phyloP scores from a whole-genome alignment of 2,888 invertebrate species.

The Ceraclea dissimilis region DNA sequence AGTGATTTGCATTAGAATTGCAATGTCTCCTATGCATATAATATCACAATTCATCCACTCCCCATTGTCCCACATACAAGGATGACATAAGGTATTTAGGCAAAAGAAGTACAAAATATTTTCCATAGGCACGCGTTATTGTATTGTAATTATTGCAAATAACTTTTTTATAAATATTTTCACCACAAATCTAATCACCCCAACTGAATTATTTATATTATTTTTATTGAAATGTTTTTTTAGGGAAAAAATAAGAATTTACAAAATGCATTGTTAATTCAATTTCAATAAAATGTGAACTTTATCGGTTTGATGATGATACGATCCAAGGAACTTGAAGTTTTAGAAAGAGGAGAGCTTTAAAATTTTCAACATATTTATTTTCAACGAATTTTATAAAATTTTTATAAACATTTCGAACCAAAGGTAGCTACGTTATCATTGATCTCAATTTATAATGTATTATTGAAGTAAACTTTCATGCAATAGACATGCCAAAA shows the following conservation, averaged over 20 bases:
- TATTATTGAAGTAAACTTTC: no score
- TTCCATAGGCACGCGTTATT: neutral
- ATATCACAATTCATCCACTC: neutral
- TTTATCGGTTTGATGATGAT: no score
- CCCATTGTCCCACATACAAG: neutral
- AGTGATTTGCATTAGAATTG: neutral
- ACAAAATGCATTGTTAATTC: neutral
- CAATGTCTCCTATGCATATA: neutral
- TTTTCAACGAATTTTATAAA: no score
- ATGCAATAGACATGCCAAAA: no score
- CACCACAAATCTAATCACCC: neutral
- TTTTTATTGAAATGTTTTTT: neutral
- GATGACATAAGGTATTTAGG: neutral
- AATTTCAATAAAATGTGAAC: neutral
- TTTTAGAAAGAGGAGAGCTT: no score
- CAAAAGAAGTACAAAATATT: neutral
- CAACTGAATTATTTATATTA: neutral
- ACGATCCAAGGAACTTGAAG: no score
- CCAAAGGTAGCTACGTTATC: no score
- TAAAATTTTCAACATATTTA: no score
- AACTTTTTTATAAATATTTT: neutral
- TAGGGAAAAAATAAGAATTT: neutral
- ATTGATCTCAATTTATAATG: no score
- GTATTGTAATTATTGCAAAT: neutral
- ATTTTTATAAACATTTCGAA: no score